phyloP scores from a whole-genome alignment of 2,888 invertebrate species.

The Cyrtodaria siliqua region DNA sequence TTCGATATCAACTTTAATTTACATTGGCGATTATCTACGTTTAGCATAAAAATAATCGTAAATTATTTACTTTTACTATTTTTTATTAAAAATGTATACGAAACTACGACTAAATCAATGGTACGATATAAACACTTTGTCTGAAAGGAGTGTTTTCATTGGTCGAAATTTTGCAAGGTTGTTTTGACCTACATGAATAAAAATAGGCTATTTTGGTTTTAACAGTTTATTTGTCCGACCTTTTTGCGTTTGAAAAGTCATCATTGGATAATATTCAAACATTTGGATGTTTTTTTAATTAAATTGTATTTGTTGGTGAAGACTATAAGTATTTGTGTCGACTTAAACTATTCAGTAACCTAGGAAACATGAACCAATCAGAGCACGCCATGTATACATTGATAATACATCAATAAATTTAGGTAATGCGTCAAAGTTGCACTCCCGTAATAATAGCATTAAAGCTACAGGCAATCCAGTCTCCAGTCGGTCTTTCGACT shows the following conservation, averaged over 20 bases:
- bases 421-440: background rate
- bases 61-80: constrained; percentile 8
- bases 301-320: too few species aligned
- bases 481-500: too few species aligned
- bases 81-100: constrained; percentile 59
- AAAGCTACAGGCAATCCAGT: too few species aligned
- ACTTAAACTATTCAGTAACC: constrained; percentile 23
- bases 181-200: constrained; percentile 30
- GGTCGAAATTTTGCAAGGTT: constrained; percentile 22
- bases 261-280: too few species aligned
- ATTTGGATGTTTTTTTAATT: too few species aligned
- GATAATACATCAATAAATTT: constrained; percentile 2
- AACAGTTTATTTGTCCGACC: too few species aligned
- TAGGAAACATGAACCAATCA: constrained; percentile 64
- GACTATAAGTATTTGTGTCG: background rate
- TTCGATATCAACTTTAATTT: background rate
- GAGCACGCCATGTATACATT: constrained; percentile 44
- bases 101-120: constrained; percentile 51
- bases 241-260: too few species aligned
- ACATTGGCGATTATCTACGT: background rate
- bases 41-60: background rate
- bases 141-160: constrained; percentile 45
- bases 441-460: too few species aligned
- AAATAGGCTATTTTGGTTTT: too few species aligned
- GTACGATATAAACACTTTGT: constrained; percentile 1